These are phyloP conservation scores for Plebejus argus DNA, from an alignment of 2,888 invertebrate genomes.

Conservation along the genomic window DNA sequence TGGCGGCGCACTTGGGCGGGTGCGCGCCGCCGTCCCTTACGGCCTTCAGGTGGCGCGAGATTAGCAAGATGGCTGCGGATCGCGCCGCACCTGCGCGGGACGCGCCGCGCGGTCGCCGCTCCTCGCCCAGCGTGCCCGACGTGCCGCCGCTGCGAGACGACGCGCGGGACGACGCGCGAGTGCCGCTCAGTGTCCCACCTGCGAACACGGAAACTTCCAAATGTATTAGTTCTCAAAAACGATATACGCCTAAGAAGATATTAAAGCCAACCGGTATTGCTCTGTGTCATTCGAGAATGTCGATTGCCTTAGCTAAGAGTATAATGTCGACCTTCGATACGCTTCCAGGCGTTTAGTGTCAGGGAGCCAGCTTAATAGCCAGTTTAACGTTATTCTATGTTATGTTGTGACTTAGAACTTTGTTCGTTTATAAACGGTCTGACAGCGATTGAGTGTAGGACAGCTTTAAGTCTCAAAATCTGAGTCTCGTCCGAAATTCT, in stretches of 20 bases:
- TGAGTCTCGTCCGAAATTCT: too few species aligned
- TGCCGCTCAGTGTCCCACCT: slow-evolving; percentile 80
- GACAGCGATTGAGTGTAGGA: too few species aligned
- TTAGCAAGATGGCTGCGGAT: slow-evolving; percentile 96
- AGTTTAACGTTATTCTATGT: too few species aligned
- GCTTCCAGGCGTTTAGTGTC: too few species aligned
- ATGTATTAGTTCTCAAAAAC: not conserved
- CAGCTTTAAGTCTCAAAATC: too few species aligned
- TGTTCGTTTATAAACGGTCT: too few species aligned
- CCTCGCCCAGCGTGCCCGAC: slow-evolving; percentile 67
- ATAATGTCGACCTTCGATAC: too few species aligned
- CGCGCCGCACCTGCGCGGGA: slow-evolving; percentile 96
- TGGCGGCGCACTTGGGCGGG: slow-evolving; percentile 80
- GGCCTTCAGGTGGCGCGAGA: slow-evolving; percentile 91
- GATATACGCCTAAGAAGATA: not conserved
- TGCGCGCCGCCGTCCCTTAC: slow-evolving; percentile 80
- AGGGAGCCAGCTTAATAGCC: too few species aligned
- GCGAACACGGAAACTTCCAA: slow-evolving; percentile 42
- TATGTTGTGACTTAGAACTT: too few species aligned
- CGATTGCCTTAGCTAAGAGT: too few species aligned
- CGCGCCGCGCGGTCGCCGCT: slow-evolving; percentile 79
- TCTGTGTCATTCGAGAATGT: too few species aligned
- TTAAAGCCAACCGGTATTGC: too few species aligned
- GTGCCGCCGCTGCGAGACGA: slow-evolving; percentile 77
- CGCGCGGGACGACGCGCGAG: slow-evolving; percentile 73